These are phyloP conservation scores for Echinarachnius parma DNA, from an alignment of 53 echinoderm and acorn worm genomes.

Conservation along the genomic window DNA sequence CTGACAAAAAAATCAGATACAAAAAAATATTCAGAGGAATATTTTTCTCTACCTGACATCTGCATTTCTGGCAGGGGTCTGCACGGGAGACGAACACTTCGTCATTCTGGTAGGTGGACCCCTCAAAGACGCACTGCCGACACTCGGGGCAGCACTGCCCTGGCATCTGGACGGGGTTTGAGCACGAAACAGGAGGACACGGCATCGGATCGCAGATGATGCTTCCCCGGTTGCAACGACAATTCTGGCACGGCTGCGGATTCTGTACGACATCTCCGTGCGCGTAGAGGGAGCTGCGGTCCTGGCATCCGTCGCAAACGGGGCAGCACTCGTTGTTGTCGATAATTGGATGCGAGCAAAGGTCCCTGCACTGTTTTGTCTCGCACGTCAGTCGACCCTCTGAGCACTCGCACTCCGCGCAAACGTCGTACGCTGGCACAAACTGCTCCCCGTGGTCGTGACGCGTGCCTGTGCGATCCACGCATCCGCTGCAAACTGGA, in stretches of 20 bases:
- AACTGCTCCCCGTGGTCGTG: conserved; percentile 63
- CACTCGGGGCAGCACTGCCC: conserved; percentile 85
- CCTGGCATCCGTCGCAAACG: conserved; percentile 56
- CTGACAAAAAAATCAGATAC: no score
- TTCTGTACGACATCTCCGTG: conserved; percentile 62
- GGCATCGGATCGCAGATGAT: conserved; percentile 59
- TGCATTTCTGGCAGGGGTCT: conserved; percentile 67
- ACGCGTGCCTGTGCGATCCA: conserved; percentile 65
- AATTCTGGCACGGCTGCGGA: conserved; percentile 67
- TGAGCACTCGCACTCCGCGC: conserved; percentile 75
- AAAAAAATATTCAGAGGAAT: not conserved
- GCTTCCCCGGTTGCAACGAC: conserved; percentile 69
- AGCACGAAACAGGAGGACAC: conserved; percentile 63
- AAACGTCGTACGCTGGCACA: conserved; percentile 63
- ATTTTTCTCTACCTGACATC: conserved; percentile 51
- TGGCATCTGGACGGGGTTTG: conserved; percentile 47
- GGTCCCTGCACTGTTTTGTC: conserved; percentile 45
- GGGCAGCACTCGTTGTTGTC: conserved; percentile 73
- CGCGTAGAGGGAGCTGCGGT: conserved; percentile 56
- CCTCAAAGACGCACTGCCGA: conserved; percentile 51
- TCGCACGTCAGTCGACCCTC: conserved; percentile 75
- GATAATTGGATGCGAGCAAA: conserved; percentile 75
- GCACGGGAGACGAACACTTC: conserved; percentile 47
- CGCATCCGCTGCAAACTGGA: conserved; percentile 78
- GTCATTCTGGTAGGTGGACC: conserved; percentile 45